Conservation (phyloP, 2,113 vertebrate genomes). For the Hemichromis elongatus region DNA sequence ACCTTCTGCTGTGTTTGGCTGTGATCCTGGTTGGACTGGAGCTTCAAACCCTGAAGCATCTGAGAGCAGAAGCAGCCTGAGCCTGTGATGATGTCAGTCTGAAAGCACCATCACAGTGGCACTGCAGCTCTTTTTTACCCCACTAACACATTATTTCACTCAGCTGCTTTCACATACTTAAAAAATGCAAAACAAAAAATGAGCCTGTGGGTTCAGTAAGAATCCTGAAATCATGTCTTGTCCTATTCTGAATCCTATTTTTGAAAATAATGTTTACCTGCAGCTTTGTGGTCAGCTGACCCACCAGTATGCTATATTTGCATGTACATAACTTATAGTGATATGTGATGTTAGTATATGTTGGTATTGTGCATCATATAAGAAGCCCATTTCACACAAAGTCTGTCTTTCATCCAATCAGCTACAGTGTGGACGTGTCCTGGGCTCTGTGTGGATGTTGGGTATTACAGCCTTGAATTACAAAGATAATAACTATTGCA, state of each 20-base stretch:
- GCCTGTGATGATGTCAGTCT: neutral
- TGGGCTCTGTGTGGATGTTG: neutral
- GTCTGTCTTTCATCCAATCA: neutral
- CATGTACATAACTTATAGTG: no score
- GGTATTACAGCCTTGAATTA: neutral
- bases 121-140: neutral
- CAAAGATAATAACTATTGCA: neutral
- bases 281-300: neutral
- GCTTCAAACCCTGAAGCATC: neutral
- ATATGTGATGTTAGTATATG: no score
- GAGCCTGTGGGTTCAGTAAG: neutral
- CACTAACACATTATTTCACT: neutral
- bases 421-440: neutral
- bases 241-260: accelerated
- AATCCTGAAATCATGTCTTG: neutral
- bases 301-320: neutral
- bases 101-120: neutral
- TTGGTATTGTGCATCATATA: neutral
- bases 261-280: neutral
- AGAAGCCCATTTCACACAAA: neutral
- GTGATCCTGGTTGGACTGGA: neutral
- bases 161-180: neutral
- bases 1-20: neutral
- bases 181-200: neutral
- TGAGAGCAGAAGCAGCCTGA: neutral